These are phyloP conservation scores for Endotricha flammealis DNA, from an alignment of 2,888 invertebrate genomes.

Conservation along the genomic window DNA sequence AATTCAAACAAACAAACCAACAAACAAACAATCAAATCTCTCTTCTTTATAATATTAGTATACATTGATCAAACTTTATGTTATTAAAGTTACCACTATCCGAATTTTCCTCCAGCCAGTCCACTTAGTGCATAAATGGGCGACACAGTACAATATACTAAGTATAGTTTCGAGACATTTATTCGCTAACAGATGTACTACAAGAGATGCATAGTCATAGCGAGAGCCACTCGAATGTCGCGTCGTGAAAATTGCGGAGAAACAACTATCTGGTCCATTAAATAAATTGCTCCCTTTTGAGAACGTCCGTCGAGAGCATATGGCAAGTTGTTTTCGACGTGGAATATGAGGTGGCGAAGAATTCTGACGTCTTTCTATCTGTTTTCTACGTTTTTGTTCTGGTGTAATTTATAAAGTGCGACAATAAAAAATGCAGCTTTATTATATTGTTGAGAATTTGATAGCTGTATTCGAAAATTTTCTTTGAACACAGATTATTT, in stretches of 20 bases:
- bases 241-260: slow-evolving; percentile 32
- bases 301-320: slow-evolving; percentile 40
- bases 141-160: too few relatives aligned
- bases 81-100: too few relatives aligned
- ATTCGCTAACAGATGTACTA: slow-evolving; percentile 5
- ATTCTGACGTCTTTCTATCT: slow-evolving; percentile 24
- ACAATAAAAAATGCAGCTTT: background rate
- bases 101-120: too few relatives aligned
- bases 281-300: slow-evolving; percentile 58
- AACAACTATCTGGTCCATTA: slow-evolving; percentile 56
- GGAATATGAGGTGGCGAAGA: slow-evolving; percentile 30
- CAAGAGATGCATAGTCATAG: slow-evolving; percentile 22
- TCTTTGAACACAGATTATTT: too few relatives aligned
- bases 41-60: too few relatives aligned
- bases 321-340: slow-evolving; percentile 38
- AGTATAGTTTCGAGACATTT: slow-evolving; percentile 7
- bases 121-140: too few relatives aligned
- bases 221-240: slow-evolving; percentile 28
- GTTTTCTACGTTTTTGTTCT: background rate
- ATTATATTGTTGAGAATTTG: too few relatives aligned
- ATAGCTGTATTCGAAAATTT: too few relatives aligned
- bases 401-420: background rate
- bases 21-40: too few relatives aligned
- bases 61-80: too few relatives aligned
- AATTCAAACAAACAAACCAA: too few relatives aligned